Conservation (phyloP, 2,888 invertebrate genomes). For the Calameuta filiformis region DNA sequence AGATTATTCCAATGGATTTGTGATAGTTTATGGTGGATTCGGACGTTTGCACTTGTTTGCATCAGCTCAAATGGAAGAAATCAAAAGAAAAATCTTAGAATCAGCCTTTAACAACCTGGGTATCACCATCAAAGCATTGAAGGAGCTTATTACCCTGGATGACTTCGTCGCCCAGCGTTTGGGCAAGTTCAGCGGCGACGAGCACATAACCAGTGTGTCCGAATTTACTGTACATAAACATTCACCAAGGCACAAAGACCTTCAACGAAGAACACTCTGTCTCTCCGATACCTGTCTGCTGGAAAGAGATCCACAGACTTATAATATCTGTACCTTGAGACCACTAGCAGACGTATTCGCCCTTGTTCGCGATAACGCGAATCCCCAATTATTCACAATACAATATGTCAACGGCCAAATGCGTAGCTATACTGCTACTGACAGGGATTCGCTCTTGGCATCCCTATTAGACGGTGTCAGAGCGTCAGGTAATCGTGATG, state of each 20-base stretch:
- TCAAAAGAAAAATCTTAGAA: slow-evolving; percentile 88
- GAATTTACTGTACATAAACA: slow-evolving; percentile 97
- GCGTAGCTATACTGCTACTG: slow-evolving; percentile 90
- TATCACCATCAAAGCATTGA: slow-evolving; percentile 84
- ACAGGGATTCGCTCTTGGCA: slow-evolving; percentile 95
- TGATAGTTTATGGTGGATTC: slow-evolving; percentile 91
- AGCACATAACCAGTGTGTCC: slow-evolving; percentile 94
- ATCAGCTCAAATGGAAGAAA: slow-evolving; percentile 84
- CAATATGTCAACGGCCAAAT: slow-evolving; percentile 94
- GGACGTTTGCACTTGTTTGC: slow-evolving; percentile 93
- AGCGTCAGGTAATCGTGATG: slow-evolving; percentile 96
- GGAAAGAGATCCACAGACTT: slow-evolving; percentile 97
- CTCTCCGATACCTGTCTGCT: slow-evolving; percentile 95
- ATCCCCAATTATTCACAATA: slow-evolving; percentile 93
- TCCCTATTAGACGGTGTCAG: slow-evolving; percentile 96
- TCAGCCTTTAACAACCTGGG: slow-evolving; percentile 84
- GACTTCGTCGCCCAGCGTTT: slow-evolving; percentile 90
- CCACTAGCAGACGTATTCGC: slow-evolving; percentile 90
- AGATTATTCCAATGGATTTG: slow-evolving; percentile 93
- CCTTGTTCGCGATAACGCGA: slow-evolving; percentile 86
- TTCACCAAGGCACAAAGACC: slow-evolving; percentile 83
- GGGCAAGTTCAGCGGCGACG: slow-evolving; percentile 92
- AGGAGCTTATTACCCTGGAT: slow-evolving; percentile 85
- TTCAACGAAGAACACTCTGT: slow-evolving; percentile 89
- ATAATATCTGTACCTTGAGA: slow-evolving; percentile 89